Evolutionary conservation across 1,140 invertebrate genomes (phyloP), one percentile per base, ranked within the genome.

Genomic region (Physella acuta): DNA sequence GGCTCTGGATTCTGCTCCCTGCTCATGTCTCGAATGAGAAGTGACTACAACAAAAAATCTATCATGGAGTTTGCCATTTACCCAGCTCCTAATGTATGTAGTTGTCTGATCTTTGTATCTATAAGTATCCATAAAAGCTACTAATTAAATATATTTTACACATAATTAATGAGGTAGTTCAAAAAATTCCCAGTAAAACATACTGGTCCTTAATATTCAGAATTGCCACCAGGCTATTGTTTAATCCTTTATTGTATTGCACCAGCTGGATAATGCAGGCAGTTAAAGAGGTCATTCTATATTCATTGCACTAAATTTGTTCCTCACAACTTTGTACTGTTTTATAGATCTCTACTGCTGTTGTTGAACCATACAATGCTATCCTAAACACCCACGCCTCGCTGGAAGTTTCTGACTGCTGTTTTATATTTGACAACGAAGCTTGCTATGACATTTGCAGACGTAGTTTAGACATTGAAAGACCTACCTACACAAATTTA

Each of bases 21-120:
- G 52, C 87, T 94, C 44, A 94, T 94, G 93, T 92, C 94, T 85
- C 87, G 92, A 68, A 87, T 94, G n/a, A 92, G 91, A 30, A 91
- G 93, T 0, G 93, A 94, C 75, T 94, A 93, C 82, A 92, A 92
- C 51, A 94, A 94, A 85, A 94, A 93, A 80, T 92, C 91, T 34
- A 94, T 94, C 83, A 86, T 94, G 44, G 77, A 80, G 59, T 80
- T 80, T 68, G 76, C 76, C 17, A 73, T 80, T 53, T 85, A 85
- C 67, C 84, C 84, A 60, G 82, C 84, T 49, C 84, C 84, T 26
- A 81, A 82, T 76, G 79, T 87, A 59, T 68, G 49, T 31, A 1
- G 26, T 34, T 44, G n/a, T n/a, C n/a, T n/a, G n/a, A n/a, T n/a
- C n/a, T n/a, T n/a, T n/a, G n/a, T n/a, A n/a, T n/a, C n/a, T n/a